phyloP scores from a whole-genome alignment of 2,888 invertebrate species.

The Drosophila quasianomalipes region DNA sequence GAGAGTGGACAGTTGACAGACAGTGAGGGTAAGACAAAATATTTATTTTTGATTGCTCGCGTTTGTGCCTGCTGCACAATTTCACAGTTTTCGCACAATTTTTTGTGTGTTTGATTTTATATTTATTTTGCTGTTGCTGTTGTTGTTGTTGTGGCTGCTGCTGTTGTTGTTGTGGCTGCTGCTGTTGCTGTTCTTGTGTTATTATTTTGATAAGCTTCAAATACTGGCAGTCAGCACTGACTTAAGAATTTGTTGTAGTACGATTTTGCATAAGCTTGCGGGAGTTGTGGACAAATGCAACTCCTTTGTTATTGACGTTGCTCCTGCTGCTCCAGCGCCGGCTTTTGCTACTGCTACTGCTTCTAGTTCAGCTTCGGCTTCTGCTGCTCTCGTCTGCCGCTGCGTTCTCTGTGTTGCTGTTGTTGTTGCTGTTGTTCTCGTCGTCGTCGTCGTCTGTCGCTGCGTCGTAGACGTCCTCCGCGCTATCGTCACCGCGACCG shows the following conservation, averaged over 20 bases:
- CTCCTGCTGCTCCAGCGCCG: conserved; percentile 6
- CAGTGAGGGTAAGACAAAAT: background rate
- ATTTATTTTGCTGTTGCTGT: conserved; percentile 30
- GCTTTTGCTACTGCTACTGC: background rate
- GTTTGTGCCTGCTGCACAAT: background rate
- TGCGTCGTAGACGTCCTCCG: conserved; percentile 55
- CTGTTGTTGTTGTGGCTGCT: conserved; percentile 16
- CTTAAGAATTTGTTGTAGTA: conserved; percentile 38
- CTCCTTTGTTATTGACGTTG: conserved; percentile 54
- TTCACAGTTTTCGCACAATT: background rate
- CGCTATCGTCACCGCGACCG: conserved; percentile 68
- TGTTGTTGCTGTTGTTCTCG: background rate
- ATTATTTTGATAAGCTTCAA: conserved; percentile 26
- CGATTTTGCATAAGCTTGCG: conserved; percentile 44
- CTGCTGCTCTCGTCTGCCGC: conserved; percentile 45
- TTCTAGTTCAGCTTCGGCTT: conserved; percentile 3
- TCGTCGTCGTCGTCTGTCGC: conserved; percentile 3
- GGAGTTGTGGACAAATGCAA: conserved; percentile 39
- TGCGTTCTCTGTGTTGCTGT: conserved; percentile 28
- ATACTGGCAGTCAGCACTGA: conserved; percentile 36
- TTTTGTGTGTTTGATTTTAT: background rate
- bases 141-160: conserved; percentile 11
- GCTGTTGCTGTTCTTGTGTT: conserved; percentile 3
- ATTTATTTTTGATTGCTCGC: conserved; percentile 1
- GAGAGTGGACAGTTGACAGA: conserved; percentile 5